Conservation (phyloP, 2,797 vertebrate genomes). For the Sardinella longiceps region DNA sequence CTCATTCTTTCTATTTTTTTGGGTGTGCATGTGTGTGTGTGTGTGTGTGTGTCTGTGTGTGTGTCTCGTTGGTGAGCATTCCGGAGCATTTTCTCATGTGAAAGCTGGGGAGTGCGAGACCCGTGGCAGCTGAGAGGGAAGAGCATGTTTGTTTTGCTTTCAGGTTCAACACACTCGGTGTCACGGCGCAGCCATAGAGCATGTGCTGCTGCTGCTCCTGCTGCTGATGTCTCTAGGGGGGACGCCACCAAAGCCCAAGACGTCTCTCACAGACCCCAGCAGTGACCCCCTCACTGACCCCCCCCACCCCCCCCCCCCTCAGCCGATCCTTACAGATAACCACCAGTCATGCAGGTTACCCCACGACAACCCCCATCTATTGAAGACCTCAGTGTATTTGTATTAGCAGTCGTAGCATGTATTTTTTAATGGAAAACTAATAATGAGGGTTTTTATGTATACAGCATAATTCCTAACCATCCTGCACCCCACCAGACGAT, state of each 20-base stretch:
- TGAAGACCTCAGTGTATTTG: neutral
- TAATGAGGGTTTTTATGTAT: neutral
- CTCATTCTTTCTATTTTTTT: neutral
- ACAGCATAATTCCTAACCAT: neutral
- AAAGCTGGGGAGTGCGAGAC: slow-evolving; percentile 80
- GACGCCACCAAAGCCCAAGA: neutral
- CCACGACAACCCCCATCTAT: neutral
- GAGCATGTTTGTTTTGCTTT: slow-evolving; percentile 63
- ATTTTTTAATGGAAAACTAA: too few relatives aligned
- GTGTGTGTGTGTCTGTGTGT: neutral
- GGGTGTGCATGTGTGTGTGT: neutral
- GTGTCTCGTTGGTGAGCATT: slow-evolving; percentile 50
- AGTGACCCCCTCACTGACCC: neutral
- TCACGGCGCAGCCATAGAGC: slow-evolving; percentile 50
- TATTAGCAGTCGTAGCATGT: too few relatives aligned
- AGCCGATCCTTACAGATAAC: neutral
- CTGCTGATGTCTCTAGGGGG: neutral
- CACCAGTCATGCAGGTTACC: neutral
- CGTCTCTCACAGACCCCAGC: neutral
- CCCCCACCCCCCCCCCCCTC: too few relatives aligned
- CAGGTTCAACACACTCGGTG: slow-evolving; percentile 66
- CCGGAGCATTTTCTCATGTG: slow-evolving; percentile 89
- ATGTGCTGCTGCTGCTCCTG: neutral
- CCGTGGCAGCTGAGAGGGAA: slow-evolving; percentile 75
- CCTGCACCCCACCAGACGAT: too few relatives aligned